A percentile compares a stretch with the other conserved stretches of the same genome.
phyloP scores from a whole-genome alignment of 2,113 vertebrate species.

The Saiga tatarica region DNA sequence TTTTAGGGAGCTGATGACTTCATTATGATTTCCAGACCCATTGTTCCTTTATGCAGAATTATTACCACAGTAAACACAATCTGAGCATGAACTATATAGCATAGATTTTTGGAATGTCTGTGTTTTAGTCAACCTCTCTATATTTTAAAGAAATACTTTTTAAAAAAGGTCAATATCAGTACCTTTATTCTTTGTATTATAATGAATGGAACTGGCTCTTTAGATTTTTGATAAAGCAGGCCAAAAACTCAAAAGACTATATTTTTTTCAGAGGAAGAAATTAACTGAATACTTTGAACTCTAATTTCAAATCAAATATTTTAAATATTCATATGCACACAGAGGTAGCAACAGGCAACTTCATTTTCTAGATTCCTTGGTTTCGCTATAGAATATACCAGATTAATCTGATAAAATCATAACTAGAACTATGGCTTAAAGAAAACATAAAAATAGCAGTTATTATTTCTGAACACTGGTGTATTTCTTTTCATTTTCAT shows the following conservation, averaged over 20 bases:
- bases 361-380: background rate
- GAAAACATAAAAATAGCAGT: background rate
- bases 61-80: background rate
- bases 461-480: background rate
- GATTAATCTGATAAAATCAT: conserved; percentile 3
- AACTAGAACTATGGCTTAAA: background rate
- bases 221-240: conserved; percentile 4
- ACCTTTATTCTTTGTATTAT: background rate
- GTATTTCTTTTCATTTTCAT: background rate
- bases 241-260: background rate
- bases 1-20: background rate
- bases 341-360: background rate
- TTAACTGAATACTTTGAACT: background rate
- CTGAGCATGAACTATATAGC: background rate
- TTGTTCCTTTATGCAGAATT: background rate
- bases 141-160: background rate
- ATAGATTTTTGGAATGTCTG: background rate
- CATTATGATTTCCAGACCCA: background rate
- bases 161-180: background rate
- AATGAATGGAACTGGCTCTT: background rate
- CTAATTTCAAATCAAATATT: background rate
- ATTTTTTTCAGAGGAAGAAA: background rate
- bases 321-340: background rate
- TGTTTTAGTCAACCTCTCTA: background rate
- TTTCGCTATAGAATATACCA: background rate